Evolutionary conservation across 2,888 invertebrate genomes (phyloP).

Genomic region (Pharmacophagus antenor): DNA sequence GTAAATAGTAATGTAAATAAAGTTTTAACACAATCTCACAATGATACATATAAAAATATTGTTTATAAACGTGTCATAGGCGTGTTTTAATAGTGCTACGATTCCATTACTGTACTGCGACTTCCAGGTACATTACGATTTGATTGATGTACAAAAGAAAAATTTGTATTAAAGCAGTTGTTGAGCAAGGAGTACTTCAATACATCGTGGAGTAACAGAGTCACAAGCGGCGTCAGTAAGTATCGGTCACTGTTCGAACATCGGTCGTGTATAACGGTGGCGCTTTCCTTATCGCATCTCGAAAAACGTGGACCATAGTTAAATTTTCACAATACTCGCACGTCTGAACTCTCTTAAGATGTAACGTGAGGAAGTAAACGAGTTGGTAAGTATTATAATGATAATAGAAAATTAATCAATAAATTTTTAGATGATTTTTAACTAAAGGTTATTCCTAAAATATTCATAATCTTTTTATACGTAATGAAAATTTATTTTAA

Average conservation of each 20-base stretch:
- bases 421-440: neutral
- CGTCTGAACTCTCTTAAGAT: neutral
- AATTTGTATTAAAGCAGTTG: neutral
- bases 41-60: neutral
- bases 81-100: neutral
- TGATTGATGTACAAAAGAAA: neutral
- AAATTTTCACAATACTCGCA: neutral
- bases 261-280: neutral
- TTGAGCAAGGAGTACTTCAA: neutral
- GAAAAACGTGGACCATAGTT: neutral
- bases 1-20: too few species aligned
- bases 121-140: neutral
- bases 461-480: neutral
- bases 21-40: neutral
- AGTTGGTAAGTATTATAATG: neutral
- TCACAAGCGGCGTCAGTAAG: constrained; percentile 2
- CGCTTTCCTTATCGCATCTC: neutral
- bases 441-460: neutral
- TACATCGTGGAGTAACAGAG: neutral
- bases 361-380: neutral
- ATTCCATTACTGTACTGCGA: neutral
- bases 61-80: neutral
- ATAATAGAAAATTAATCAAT: neutral
- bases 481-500: too few species aligned
- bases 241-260: neutral